Base-by-base conservation (phyloP, 2,797 vertebrate genomes). In the Leptodactylus fallax region DNA sequence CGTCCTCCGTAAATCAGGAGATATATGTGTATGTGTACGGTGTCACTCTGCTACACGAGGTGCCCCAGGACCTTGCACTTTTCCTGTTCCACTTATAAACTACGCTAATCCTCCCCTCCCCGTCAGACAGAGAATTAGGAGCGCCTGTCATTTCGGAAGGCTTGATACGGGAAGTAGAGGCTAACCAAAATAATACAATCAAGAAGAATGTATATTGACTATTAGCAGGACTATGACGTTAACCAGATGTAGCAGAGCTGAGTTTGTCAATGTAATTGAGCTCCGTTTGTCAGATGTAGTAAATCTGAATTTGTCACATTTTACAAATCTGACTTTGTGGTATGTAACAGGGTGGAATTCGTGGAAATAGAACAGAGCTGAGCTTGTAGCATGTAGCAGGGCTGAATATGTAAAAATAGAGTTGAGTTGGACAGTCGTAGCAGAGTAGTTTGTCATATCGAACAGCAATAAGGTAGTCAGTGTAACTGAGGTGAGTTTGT, bases 71-170 rank as follows among this genome's bases (percentile, higher is more conserved):
- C 56, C 86, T 16, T n/a, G 61, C 27, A 79, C 60, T 77, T n/a
- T 53, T 86, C 49, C 87, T 79, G 81, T 61, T 55, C 45, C 36
- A 36, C 83, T 25, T 85, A 79, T 88, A 81, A 88, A 85, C 83
- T 17, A 63, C 23, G 58, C 56, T 88, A 85, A 88, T 85, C 83
- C 87, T 11, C 12, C 12, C 71, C 14, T 2, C 47, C 69, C 4
- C 80, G 72, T 23, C 60, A 65, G 72, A 77, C 23, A 8, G 81
- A 16, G 61, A 27, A 21, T 47, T 49, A 47, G 63, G 45, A 23
- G 36, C 49, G 25, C 25, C 49, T 53, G 76, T 63, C 87, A 74
- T 36, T 76, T 63, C 27, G 25, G 7, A 17, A 58, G 14, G 72
- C 72, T 45, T 45, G 21, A 87, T 83, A 74, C 7, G 63, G 78